Conservation (phyloP, 2,888 invertebrate genomes). For the Trichogramma dendrolimi region DNA sequence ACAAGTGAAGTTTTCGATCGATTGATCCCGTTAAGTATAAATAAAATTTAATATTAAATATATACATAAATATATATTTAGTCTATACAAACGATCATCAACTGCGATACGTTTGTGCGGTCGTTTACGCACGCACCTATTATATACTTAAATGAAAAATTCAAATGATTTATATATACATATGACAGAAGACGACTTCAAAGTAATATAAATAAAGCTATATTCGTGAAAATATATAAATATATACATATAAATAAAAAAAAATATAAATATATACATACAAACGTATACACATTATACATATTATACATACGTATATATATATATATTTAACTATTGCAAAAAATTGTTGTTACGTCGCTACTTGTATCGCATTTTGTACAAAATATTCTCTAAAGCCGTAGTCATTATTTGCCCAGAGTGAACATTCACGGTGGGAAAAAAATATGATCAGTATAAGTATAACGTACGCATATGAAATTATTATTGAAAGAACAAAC, state of each 20-base stretch:
- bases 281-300: slow-evolving; percentile 29
- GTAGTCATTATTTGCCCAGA: slow-evolving; percentile 42
- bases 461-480: slow-evolving; percentile 24
- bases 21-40: slow-evolving; percentile 22
- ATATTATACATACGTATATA: slow-evolving; percentile 31
- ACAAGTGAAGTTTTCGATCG: slow-evolving; percentile 14
- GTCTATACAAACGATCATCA: too few relatives aligned
- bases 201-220: slow-evolving; percentile 31
- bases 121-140: slow-evolving; percentile 30
- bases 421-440: slow-evolving; percentile 33
- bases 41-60: slow-evolving; percentile 12
- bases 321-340: slow-evolving; percentile 49
- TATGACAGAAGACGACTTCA: slow-evolving; percentile 31
- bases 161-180: slow-evolving; percentile 16
- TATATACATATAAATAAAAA: slow-evolving; percentile 26
- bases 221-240: slow-evolving; percentile 20
- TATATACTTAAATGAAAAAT: slow-evolving; percentile 29
- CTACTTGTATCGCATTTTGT: slow-evolving; percentile 52
- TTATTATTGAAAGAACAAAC: slow-evolving; percentile 15
- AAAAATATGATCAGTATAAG: slow-evolving; percentile 19
- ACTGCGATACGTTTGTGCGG: slow-evolving; percentile 25
- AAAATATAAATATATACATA: slow-evolving; percentile 28
- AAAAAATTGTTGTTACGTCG: slow-evolving; percentile 49
- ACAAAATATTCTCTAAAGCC: slow-evolving; percentile 47
- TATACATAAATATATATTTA: not conserved